Evolutionary conservation across 1,140 invertebrate genomes (phyloP), one percentile per base, ranked within the genome.

Genomic region (Atta texana): DNA sequence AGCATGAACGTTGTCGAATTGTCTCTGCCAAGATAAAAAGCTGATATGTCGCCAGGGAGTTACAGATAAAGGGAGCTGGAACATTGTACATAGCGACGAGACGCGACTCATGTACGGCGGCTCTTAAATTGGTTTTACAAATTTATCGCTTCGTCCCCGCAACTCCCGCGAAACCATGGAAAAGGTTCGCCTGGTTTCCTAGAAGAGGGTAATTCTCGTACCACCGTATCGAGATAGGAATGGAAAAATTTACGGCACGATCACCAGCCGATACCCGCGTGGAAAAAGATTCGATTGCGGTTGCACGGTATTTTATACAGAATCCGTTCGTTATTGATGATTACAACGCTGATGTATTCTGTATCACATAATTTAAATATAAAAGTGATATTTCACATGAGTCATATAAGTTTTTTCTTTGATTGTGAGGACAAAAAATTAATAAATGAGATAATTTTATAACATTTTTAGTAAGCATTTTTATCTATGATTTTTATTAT

Each of bases 51-150:
- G 86, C 68, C 72, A 77, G 44, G 55, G 63, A 68, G 87, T 59
- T 77, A 53, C 69, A 85, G 89, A 90, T 90, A 90, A 90, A 90
- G 57, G 68, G 31, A 59, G 53, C 53, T 44, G 21, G 69, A 61
- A 72, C 86, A 68, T 31, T 34, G 71, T 80, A 63, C 18, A 39
- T 14, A 53, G 44, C 24, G 44, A 16, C 63, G 69, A 10, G 74
- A 39, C 68, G 53, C 81, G 89, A 49, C 64, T 55, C 88, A 53
- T 86, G 81, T 86, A 86, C 66, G 66, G 89, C 89, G 71, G 74
- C 55, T 57, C 87, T 90, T 87, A 91, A 92, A 92, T 92, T 92
- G 91, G 66, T 92, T 88, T 91, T 80, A 92, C 91, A 86, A 92
- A 92, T 92, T 92, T 92, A 92, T 92, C 87, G 82, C 77, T 55